Evolutionary conservation across 2,888 invertebrate genomes (phyloP), one percentile per base, ranked within the genome.

Genomic region (Caenorhabditis sp.): DNA sequence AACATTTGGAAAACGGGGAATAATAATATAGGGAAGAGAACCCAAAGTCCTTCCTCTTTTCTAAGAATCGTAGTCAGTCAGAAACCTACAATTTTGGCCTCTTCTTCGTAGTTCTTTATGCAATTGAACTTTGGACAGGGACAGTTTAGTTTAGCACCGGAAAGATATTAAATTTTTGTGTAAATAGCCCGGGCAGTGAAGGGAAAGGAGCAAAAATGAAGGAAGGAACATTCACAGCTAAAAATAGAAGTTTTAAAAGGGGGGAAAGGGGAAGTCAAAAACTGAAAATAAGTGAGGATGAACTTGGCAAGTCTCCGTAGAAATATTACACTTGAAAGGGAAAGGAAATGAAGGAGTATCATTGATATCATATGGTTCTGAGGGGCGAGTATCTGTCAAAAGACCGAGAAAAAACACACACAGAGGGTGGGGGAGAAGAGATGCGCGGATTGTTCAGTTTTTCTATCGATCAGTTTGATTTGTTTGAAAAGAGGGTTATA

Each of bases 331-430:
- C 52, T 37, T 13, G 30, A 52, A 52, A 35, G 46, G 17, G 45
- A 46, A 55, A 53, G 50, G 41, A 39, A 65, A 46, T 46, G 56
- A 22, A 46, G 46, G 22, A 13, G 70, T 53, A 70, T 59, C 59
- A 68, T 20, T 39, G 58, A 58, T 68, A 52, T 68, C 68, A 70
- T 70, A 70, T 70, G 70, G 70, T 70, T 70, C 53, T 59, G 39
- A 39, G 7, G 15, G 22, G 17, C 39, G 41, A 39, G 48, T 37
- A 39, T 24, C 37, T 48, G 24, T 48, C 30, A 39, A 26, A 37
- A 55, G 46, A 27, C 41, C 35, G 35, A 37, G 55, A 56, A 66
- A 55, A 66, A 26, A 66, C 46, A 46, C n/a, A 43, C 45, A 48
- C 50, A 50, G 17, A 48, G 22, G 15, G 13, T 43, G 32, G 35